Evolutionary conservation across 1,140 invertebrate genomes (phyloP).

Genomic region (Achatina immaculata): DNA sequence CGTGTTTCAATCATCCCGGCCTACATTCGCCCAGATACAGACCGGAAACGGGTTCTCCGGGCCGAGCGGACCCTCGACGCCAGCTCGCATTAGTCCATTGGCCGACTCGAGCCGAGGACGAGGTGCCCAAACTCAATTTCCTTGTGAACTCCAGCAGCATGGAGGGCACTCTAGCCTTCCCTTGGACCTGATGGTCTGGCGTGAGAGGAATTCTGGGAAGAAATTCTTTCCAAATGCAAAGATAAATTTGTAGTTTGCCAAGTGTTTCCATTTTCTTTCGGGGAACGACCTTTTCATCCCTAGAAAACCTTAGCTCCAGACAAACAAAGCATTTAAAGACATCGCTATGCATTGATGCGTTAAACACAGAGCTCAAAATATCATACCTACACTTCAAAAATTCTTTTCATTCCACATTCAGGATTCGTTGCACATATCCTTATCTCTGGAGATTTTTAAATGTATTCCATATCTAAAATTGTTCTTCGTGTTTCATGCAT

Average conservation of each 20-base stretch:
- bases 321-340: too few species aligned
- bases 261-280: background rate
- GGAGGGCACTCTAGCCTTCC: background rate
- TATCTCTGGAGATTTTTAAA: too few species aligned
- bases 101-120: background rate
- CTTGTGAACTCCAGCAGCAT: constrained; percentile 1
- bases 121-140: constrained; percentile 32
- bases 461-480: too few species aligned
- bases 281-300: background rate
- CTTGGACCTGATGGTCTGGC: background rate
- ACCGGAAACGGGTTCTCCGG: constrained; percentile 16
- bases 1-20: constrained; percentile 26
- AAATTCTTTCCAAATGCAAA: background rate
- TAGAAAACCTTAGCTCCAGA: too few species aligned
- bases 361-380: too few species aligned
- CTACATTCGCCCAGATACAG: constrained; percentile 20
- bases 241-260: background rate
- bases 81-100: constrained; percentile 20
- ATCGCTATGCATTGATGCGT: too few species aligned
- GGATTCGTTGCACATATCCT: too few species aligned
- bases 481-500: too few species aligned
- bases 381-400: too few species aligned
- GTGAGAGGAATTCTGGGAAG: constrained; percentile 9
- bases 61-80: constrained; percentile 26
- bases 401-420: too few species aligned